phyloP scores from a whole-genome alignment of 2,797 vertebrate species.

The Acropternis orthonyx region DNA sequence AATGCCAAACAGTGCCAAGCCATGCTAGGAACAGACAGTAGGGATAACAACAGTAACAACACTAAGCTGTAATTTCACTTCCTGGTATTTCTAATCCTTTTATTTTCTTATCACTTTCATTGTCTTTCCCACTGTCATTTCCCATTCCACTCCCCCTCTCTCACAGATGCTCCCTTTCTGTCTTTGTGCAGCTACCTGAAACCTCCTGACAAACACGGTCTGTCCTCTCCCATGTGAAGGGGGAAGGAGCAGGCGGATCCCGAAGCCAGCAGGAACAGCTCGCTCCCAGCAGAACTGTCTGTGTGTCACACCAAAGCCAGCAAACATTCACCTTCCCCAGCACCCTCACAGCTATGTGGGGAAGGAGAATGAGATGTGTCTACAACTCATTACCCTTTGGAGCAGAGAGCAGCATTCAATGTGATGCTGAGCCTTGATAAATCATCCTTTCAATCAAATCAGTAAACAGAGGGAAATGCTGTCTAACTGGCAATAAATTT shows the following conservation, averaged over 20 bases:
- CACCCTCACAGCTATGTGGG: background rate
- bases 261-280: background rate
- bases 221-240: background rate
- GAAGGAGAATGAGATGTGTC: constrained; percentile 18
- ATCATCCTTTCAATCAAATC: constrained; percentile 55
- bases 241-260: background rate
- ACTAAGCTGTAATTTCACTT: constrained; percentile 40
- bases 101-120: background rate
- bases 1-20: constrained; percentile 20
- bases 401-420: background rate
- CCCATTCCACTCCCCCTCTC: background rate
- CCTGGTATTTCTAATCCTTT: constrained; percentile 34
- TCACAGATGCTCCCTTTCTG: background rate
- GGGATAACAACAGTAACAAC: constrained; percentile 43
- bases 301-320: background rate
- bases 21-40: constrained; percentile 27
- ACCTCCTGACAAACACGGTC: background rate
- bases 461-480: constrained; percentile 34
- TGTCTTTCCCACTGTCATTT: constrained; percentile 10
- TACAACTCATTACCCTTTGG: constrained; percentile 35
- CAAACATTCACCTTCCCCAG: background rate
- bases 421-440: background rate
- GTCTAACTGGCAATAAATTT: constrained; percentile 48
- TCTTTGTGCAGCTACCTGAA: background rate
- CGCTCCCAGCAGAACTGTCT: background rate